Percentiles rank a stretch among this genome's conserved stretches.
phyloP scores from a whole-genome alignment of 1,140 invertebrate genomes.

The Apis cerana region DNA sequence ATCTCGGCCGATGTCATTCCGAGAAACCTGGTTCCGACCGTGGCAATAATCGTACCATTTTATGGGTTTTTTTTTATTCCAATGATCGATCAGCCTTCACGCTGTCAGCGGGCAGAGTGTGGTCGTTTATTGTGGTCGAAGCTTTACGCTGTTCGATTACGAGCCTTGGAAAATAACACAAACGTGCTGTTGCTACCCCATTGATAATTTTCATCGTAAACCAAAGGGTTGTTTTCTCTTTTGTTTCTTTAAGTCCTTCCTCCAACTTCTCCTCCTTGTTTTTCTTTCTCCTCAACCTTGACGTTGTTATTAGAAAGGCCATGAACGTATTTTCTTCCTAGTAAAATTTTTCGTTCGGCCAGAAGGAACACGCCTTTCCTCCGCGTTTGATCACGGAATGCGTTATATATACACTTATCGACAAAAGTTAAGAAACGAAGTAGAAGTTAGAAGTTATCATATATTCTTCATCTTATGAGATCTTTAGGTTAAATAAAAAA shows the following conservation, averaged over 20 bases:
- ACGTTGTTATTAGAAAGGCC: not conserved
- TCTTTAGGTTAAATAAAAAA: too few relatives aligned
- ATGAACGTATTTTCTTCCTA: not conserved
- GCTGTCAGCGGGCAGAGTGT: not conserved
- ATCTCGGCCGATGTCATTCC: slow-evolving; percentile 31
- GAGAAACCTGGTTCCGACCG: slow-evolving; percentile 12
- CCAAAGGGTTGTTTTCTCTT: not conserved
- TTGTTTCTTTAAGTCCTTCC: not conserved
- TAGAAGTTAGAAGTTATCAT: too few relatives aligned
- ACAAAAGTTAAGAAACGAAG: too few relatives aligned
- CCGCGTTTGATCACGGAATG: slow-evolving; percentile 3
- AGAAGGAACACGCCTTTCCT: slow-evolving; percentile 19
- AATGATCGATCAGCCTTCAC: slow-evolving; percentile 21
- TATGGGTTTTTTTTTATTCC: slow-evolving; percentile 39
- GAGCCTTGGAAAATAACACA: not conserved
- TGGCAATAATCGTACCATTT: slow-evolving; percentile 22
- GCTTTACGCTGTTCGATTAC: slow-evolving; percentile 16
- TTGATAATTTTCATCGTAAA: slow-evolving; percentile 17
- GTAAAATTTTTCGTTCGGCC: slow-evolving; percentile 5
- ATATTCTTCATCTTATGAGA: too few relatives aligned
- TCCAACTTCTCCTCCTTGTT: not conserved
- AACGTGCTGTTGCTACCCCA: not conserved
- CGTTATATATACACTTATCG: not conserved
- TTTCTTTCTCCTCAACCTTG: not conserved
- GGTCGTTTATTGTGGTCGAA: slow-evolving; percentile 9